phyloP scores from a whole-genome alignment of 1,140 invertebrate species.

The Nebria ingens region DNA sequence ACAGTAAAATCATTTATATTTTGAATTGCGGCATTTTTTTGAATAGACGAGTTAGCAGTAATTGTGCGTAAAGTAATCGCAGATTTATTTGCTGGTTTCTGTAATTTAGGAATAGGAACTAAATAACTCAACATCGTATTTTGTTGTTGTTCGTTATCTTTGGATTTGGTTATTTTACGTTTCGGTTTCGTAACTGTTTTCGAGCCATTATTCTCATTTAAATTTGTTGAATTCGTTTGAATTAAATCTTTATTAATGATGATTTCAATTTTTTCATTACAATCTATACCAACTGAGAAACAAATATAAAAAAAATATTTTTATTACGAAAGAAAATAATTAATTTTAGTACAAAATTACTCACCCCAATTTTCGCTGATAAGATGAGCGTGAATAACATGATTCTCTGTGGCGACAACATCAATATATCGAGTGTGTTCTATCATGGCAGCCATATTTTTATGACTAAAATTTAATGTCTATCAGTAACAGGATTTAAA shows the following conservation, averaged over 20 bases:
- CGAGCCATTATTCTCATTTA: not conserved
- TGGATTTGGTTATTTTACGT: too few species aligned
- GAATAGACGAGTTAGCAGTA: too few species aligned
- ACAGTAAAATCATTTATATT: too few species aligned
- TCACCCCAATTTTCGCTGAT: constrained; percentile 9
- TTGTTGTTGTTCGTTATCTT: too few species aligned
- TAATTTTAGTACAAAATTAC: not conserved
- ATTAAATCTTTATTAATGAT: not conserved
- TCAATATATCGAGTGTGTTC: not conserved
- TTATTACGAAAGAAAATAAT: too few species aligned
- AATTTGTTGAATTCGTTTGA: not conserved
- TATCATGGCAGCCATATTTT: not conserved
- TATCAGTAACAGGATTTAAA: too few species aligned
- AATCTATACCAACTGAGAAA: not conserved
- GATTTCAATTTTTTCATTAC: not conserved
- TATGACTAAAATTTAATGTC: not conserved
- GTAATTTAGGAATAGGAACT: too few species aligned
- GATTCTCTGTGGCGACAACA: not conserved
- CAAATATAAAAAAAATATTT: not conserved
- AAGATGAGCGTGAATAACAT: not conserved
- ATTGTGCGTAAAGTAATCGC: too few species aligned
- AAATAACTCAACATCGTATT: too few species aligned
- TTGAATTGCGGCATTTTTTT: too few species aligned
- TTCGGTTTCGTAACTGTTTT: too few species aligned
- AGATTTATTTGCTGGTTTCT: too few species aligned